Conservation (phyloP, 2,888 invertebrate genomes). For the Rhopalosiphum nymphaeae region DNA sequence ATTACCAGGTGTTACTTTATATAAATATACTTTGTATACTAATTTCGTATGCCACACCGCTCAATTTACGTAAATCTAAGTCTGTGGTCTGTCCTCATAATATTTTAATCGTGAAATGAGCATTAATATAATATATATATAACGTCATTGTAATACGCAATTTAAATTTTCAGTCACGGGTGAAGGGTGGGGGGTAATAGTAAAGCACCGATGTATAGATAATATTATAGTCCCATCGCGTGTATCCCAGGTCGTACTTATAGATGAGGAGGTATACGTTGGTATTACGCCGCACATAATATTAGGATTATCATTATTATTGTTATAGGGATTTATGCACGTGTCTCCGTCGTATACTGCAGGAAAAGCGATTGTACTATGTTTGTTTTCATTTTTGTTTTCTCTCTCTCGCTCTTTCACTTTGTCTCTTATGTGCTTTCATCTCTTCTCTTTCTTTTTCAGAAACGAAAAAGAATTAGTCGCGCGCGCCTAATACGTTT, state of each 20-base stretch:
- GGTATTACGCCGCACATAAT: not conserved
- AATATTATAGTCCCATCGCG: not conserved
- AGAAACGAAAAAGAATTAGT: slow-evolving; percentile 28
- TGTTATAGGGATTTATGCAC: not conserved
- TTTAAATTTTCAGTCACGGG: not conserved
- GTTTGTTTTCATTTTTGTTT: not conserved
- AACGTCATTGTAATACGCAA: not conserved
- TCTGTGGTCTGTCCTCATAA: not conserved
- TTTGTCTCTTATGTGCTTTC: not conserved
- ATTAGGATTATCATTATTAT: slow-evolving; percentile 4
- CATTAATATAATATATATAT: not conserved
- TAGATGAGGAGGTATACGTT: not conserved
- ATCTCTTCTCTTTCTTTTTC: not conserved
- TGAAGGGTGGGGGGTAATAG: not conserved
- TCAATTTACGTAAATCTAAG: not conserved
- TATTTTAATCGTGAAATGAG: not conserved
- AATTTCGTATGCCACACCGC: not conserved
- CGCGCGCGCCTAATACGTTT: slow-evolving; percentile 5
- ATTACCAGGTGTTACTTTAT: not conserved
- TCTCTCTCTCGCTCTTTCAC: not conserved
- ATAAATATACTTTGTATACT: not conserved
- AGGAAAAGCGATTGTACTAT: not conserved
- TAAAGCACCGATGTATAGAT: not conserved
- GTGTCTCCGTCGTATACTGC: not conserved
- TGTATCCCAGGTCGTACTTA: not conserved